Evolutionary conservation across 2,113 vertebrate species (phyloP), one percentile per base, ranked within the genome.

Genomic region (Lagenorhynchus albirostris): DNA sequence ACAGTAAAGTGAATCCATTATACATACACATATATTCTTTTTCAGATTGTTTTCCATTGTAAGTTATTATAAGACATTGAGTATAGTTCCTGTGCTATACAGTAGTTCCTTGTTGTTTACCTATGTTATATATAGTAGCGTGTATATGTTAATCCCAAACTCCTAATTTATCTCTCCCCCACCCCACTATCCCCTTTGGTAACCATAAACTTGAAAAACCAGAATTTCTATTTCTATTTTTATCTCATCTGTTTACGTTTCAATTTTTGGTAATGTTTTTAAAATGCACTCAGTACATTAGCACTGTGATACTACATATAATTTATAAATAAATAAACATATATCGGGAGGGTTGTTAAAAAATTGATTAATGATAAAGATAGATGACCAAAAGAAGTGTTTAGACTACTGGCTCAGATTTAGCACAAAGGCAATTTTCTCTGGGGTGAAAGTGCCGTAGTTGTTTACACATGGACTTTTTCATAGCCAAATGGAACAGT

Each of bases 381-480:
- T 50, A 96, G 91, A 65, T 47, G 73, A 88, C 85, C n/a, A 26
- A n/a, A 82, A 55, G 60, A 58, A 14, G 12, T 38, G 85, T 97
- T 90, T 58, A 95, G 41, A 47, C 36, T 31, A 26, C 20, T 85
- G 67, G 53, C 47, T 71, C 76, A 89, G 76, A 91, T 96, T 93
- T 91, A 89, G 53, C 63, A 84, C 84, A 38, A 94, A 95, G 88
- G 31, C 53, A 89, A n/a, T 93, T 91, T 98, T 44, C 76, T 93
- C 31, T 23, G 38, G 53, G 92, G 71, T 93, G 55, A 81, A 85
- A 67, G 38, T 84, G 67, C 10, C 31, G 25, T 65, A 38, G 3
- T 89, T 86, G 17, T 76, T 89, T 73, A 67, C 9, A 44, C 47
- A 26, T 29, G 33, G 47, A 58, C n/a, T 92, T 96, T 97, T 91